Conservation (phyloP, 1,140 invertebrate species). For the Cotesia vestalis region DNA sequence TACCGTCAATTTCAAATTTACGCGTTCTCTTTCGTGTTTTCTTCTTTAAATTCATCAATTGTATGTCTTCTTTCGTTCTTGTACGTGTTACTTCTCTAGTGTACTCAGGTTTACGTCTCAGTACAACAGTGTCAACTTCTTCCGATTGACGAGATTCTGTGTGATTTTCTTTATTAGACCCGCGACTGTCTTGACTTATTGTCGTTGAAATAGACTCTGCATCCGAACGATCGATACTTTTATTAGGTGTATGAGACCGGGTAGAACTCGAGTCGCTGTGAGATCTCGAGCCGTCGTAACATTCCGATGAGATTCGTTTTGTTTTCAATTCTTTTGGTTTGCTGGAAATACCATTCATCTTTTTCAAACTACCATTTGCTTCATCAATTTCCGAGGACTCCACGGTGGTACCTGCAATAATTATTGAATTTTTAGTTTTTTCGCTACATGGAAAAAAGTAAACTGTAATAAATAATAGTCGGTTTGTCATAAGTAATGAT, state of each 20-base stretch:
- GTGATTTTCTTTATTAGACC: constrained; percentile 72
- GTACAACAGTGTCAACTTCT: constrained; percentile 69
- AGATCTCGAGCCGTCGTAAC: constrained; percentile 59
- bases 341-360: constrained; percentile 51
- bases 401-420: constrained; percentile 58
- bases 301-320: constrained; percentile 58
- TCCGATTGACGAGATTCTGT: constrained; percentile 56
- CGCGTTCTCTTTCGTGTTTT: constrained; percentile 94
- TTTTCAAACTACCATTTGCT: constrained; percentile 49
- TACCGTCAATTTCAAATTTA: constrained; percentile 98
- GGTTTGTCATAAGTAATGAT: too few species aligned
- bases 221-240: constrained; percentile 73
- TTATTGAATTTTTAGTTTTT: too few species aligned
- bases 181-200: constrained; percentile 80
- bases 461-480: too few species aligned
- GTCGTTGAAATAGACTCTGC: constrained; percentile 84
- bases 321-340: constrained; percentile 32
- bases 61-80: constrained; percentile 80
- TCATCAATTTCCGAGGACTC: constrained; percentile 57
- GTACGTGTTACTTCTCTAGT: constrained; percentile 56
- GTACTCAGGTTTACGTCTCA: constrained; percentile 70
- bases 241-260: constrained; percentile 64
- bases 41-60: constrained; percentile 83
- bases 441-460: too few species aligned
- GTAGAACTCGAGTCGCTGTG: constrained; percentile 71